These are phyloP conservation scores for Pyrgus malvae DNA, from an alignment of 2,888 invertebrate species.

Conservation along the genomic window DNA sequence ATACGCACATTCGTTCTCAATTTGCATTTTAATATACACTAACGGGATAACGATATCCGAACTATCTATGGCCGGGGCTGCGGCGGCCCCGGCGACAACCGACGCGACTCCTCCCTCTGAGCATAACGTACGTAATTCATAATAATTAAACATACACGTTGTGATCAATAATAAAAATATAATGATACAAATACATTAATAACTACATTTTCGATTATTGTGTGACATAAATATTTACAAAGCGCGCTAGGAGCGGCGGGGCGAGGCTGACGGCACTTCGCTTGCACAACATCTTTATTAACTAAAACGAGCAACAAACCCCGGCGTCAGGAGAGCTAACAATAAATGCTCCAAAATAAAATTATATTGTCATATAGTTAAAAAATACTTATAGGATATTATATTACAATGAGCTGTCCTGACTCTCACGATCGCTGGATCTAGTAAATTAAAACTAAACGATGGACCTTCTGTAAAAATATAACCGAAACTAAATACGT, in stretches of 20 bases:
- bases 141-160: conserved; percentile 70
- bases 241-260: conserved; percentile 67
- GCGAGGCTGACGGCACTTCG: conserved; percentile 27
- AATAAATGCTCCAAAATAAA: conserved; percentile 70
- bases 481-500: conserved; percentile 48
- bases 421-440: conserved; percentile 63
- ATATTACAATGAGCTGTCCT: conserved; percentile 63
- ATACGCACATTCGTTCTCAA: conserved; percentile 70
- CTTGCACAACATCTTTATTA: conserved; percentile 69
- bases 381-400: conserved; percentile 52
- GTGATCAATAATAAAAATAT: conserved; percentile 82
- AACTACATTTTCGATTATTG: conserved; percentile 80
- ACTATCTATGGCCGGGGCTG: conserved; percentile 54
- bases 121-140: conserved; percentile 59
- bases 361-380: conserved; percentile 68
- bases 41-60: conserved; percentile 47
- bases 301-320: conserved; percentile 68
- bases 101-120: conserved; percentile 43
- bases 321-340: conserved; percentile 69
- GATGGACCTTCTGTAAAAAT: conserved; percentile 44
- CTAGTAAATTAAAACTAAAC: conserved; percentile 54
- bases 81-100: conserved; percentile 37
- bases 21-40: conserved; percentile 69
- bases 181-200: conserved; percentile 81
- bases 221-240: conserved; percentile 82